Percentiles rank a stretch among this genome's conserved stretches.
Evolutionary conservation across 2,888 invertebrate species (phyloP).

Genomic region (Archips crataeganus): DNA sequence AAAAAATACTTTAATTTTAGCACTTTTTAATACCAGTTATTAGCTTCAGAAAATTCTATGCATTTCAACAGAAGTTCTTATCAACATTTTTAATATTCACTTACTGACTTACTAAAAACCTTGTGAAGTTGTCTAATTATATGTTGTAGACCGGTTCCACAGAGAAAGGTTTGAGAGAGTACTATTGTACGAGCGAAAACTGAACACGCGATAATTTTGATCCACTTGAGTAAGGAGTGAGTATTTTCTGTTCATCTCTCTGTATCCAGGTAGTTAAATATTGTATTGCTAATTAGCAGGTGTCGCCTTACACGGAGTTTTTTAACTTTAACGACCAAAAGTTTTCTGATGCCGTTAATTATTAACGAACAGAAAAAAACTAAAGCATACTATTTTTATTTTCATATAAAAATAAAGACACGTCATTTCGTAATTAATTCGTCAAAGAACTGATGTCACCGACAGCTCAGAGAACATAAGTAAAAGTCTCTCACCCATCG

Average conservation of each 20-base stretch:
- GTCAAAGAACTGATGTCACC: no score
- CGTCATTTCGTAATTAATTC: not conserved
- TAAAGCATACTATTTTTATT: not conserved
- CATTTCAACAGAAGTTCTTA: conserved; percentile 16
- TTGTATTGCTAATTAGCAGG: conserved; percentile 9
- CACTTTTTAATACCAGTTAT: not conserved
- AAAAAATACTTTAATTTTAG: no score
- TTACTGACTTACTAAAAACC: conserved; percentile 1
- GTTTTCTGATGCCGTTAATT: not conserved
- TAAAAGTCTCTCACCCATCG: no score
- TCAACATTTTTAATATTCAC: conserved; percentile 11
- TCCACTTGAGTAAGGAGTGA: not conserved
- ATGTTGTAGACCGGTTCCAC: not conserved
- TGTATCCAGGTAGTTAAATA: not conserved
- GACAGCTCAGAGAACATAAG: no score
- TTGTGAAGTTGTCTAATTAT: conserved; percentile 20
- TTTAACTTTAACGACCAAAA: not conserved
- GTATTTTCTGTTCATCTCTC: not conserved
- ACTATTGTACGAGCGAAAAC: not conserved
- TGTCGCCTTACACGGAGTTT: not conserved
- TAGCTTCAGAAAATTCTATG: conserved; percentile 13
- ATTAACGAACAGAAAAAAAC: not conserved
- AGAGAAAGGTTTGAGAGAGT: conserved; percentile 2
- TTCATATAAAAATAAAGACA: not conserved
- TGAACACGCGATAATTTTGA: not conserved